Evolutionary conservation across 2,797 vertebrate species (phyloP).

Genomic region (Alauda arvensis): DNA sequence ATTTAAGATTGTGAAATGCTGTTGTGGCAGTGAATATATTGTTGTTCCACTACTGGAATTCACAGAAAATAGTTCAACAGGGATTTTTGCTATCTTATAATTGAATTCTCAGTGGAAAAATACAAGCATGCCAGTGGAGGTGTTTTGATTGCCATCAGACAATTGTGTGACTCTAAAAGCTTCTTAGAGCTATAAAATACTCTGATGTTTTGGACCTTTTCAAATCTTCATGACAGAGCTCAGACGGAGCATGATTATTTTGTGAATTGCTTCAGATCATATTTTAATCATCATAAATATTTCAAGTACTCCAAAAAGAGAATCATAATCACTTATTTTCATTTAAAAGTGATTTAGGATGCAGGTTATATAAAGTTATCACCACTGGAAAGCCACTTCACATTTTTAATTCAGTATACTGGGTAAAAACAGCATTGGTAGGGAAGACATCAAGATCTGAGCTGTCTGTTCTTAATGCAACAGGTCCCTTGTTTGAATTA

Average conservation of each 20-base stretch:
- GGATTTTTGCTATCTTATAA: neutral
- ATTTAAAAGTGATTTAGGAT: neutral
- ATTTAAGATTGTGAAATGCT: slow-evolving; percentile 2
- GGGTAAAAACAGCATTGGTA: neutral
- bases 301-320: neutral
- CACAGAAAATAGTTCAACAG: neutral
- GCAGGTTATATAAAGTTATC: neutral
- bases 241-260: neutral
- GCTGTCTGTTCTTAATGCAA: neutral
- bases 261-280: neutral
- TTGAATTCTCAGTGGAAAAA: neutral
- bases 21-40: neutral
- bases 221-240: neutral
- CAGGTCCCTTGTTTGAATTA: neutral
- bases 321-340: neutral
- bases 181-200: neutral
- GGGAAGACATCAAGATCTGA: neutral
- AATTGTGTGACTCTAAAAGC: neutral
- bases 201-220: neutral
- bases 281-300: neutral
- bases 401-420: neutral
- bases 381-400: neutral
- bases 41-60: neutral
- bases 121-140: neutral
- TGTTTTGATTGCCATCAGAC: neutral